These are phyloP conservation scores for Himalopsyche tibetana DNA, from an alignment of 2,888 invertebrate species.

Conservation along the genomic window DNA sequence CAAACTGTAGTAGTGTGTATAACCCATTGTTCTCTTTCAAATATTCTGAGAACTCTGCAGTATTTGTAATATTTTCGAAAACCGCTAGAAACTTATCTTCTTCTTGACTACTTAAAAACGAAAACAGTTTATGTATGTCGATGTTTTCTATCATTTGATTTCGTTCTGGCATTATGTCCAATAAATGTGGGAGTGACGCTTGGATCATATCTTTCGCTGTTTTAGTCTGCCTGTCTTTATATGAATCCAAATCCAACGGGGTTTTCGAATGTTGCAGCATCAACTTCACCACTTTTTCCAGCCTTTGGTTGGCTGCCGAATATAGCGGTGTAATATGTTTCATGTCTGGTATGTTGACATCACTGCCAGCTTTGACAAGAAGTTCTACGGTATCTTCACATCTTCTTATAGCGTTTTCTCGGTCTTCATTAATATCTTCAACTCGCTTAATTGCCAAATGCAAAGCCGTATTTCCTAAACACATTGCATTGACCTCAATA, in stretches of 20 bases:
- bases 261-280: slow-evolving; percentile 76
- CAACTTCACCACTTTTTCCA: slow-evolving; percentile 75
- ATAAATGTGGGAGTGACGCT: slow-evolving; percentile 76
- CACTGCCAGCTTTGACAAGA: slow-evolving; percentile 77
- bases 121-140: slow-evolving; percentile 76
- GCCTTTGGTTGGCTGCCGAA: slow-evolving; percentile 79
- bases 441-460: slow-evolving; percentile 76
- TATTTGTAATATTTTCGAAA: slow-evolving; percentile 73
- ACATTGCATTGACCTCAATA: slow-evolving; percentile 75
- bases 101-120: slow-evolving; percentile 77
- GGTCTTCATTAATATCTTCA: slow-evolving; percentile 74
- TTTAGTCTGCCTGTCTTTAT: slow-evolving; percentile 76
- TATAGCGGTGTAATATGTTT: slow-evolving; percentile 78
- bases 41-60: slow-evolving; percentile 72
- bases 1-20: slow-evolving; percentile 74
- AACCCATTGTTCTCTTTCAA: slow-evolving; percentile 73
- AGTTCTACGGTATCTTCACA: slow-evolving; percentile 76
- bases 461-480: slow-evolving; percentile 76
- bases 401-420: slow-evolving; percentile 71
- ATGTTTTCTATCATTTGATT: slow-evolving; percentile 69
- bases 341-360: slow-evolving; percentile 77
- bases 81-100: slow-evolving; percentile 78
- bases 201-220: slow-evolving; percentile 78
- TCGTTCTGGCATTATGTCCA: slow-evolving; percentile 70
- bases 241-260: slow-evolving; percentile 77